Base-by-base conservation (phyloP, 2,113 vertebrate species). In the Lasiurus borealis region DNA sequence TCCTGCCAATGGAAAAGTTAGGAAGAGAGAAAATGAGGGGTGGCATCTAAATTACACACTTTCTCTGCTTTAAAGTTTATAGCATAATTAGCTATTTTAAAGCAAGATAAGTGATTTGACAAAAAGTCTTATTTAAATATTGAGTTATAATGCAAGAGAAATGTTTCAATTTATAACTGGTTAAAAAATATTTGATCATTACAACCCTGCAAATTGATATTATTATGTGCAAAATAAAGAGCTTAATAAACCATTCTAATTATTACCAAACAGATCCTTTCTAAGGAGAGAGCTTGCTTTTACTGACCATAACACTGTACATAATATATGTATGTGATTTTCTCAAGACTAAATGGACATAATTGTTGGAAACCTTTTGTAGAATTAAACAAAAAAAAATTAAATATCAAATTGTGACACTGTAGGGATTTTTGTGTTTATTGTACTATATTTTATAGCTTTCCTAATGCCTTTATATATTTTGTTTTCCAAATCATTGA, bases 61-160 rank as follows among this genome's bases (percentile, higher is more conserved):
- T 78, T 78, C 57, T 36, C 57, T 36, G 25, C 64, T 94, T 85
- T 57, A 72, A 92, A 88, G 16, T 84, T 92, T 75, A 86, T 0
- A 89, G 31, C 14, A 72, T 57, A 94, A 69, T 83, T 91, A 84
- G 54, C 57, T 91, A 84, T 11, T 76, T 23, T 96, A 72, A 91
- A 54, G 36, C 27, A 52, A 90, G 23, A 77, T 57, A 52, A 85
- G 90, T 72, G 31, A 84, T n/a, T 81, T 88, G 69, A 11, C 82
- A 31, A 66, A 82, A 69, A 88, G 29, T 84, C n/a, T 78, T 88
- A 57, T 59, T 87, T 87, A 92, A 93, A 82, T 36, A 50, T 14
- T 86, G 68, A 78, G 23, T 52, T 89, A 46, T 3, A 78, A 64
- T 64, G 27, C 12, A 29, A 59, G 36, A 84, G 14, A 93, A 80